Conservation (phyloP, 2,797 vertebrate genomes). For the Sebastes steindachneri region DNA sequence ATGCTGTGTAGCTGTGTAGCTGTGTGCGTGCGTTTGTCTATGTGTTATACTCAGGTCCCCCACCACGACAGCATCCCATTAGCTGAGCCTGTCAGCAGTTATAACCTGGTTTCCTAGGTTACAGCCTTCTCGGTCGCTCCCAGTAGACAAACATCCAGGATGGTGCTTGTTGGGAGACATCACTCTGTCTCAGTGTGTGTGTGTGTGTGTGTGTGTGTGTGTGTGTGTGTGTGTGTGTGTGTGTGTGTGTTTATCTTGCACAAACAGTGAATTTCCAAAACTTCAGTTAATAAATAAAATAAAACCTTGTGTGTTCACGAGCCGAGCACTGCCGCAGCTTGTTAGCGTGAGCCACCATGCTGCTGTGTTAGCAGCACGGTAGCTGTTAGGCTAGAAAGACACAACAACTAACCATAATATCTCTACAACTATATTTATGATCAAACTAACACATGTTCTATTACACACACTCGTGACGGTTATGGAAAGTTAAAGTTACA, state of each 20-base stretch:
- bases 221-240: background rate
- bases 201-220: background rate
- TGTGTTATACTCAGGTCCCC: constrained; percentile 9
- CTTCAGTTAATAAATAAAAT: background rate
- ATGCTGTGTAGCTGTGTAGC: background rate
- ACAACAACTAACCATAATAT: too few species aligned
- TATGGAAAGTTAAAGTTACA: too few species aligned
- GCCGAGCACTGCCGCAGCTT: too few species aligned
- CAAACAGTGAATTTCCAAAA: background rate
- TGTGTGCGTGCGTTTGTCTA: background rate
- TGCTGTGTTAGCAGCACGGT: too few species aligned
- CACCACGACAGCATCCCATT: constrained; percentile 29
- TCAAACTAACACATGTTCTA: too few species aligned
- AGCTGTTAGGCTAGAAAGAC: too few species aligned
- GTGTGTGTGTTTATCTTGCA: background rate
- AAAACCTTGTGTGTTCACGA: too few species aligned
- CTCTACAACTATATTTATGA: too few species aligned
- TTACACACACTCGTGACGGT: too few species aligned
- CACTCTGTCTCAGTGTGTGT: background rate
- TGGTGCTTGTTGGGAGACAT: background rate
- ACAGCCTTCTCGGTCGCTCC: constrained; percentile 46
- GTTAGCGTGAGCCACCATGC: too few species aligned
- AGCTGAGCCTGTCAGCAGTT: constrained; percentile 39
- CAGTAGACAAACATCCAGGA: constrained; percentile 23
- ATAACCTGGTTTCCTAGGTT: constrained; percentile 67